Conservation (phyloP, 2,888 invertebrate species). For the Drosophila parthenogenetica region DNA sequence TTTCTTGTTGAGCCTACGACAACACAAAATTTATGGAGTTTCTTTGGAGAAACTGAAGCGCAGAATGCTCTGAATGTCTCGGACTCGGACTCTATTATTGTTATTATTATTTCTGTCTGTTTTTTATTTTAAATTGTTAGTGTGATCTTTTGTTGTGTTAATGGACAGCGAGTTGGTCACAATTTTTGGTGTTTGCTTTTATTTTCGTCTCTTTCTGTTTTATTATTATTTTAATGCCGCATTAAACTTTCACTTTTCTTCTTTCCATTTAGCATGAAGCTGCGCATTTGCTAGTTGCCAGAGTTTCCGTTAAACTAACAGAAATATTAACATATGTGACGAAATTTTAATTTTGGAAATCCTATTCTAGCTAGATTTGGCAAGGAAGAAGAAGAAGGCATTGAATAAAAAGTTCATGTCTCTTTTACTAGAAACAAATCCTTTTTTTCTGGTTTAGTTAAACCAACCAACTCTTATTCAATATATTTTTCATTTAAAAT, state of each 20-base stretch:
- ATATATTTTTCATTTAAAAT: neutral
- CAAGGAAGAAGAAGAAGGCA: too few relatives aligned
- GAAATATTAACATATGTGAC: neutral
- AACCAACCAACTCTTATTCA: neutral
- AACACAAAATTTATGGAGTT: slow-evolving; percentile 64
- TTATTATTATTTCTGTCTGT: slow-evolving; percentile 43
- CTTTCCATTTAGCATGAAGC: slow-evolving; percentile 72
- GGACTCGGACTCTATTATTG: slow-evolving; percentile 19
- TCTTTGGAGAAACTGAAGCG: slow-evolving; percentile 54
- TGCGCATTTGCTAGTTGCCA: slow-evolving; percentile 35
- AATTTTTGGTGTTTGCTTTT: slow-evolving; percentile 71
- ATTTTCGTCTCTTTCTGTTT: slow-evolving; percentile 19
- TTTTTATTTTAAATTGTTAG: slow-evolving; percentile 42
- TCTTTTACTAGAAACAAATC: neutral
- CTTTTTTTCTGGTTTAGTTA: too few relatives aligned
- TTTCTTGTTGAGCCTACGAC: slow-evolving; percentile 65
- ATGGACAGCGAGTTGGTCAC: slow-evolving; percentile 61
- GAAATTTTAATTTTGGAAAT: neutral
- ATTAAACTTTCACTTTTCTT: slow-evolving; percentile 84
- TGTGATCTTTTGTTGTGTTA: slow-evolving; percentile 67
- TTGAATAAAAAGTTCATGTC: neutral
- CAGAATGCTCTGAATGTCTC: slow-evolving; percentile 17
- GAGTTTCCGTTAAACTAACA: slow-evolving; percentile 13
- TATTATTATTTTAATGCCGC: slow-evolving; percentile 74
- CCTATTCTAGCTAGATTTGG: too few relatives aligned